Evolutionary conservation across 2,797 vertebrate genomes (phyloP).

Genomic region (Hirundo rustica): DNA sequence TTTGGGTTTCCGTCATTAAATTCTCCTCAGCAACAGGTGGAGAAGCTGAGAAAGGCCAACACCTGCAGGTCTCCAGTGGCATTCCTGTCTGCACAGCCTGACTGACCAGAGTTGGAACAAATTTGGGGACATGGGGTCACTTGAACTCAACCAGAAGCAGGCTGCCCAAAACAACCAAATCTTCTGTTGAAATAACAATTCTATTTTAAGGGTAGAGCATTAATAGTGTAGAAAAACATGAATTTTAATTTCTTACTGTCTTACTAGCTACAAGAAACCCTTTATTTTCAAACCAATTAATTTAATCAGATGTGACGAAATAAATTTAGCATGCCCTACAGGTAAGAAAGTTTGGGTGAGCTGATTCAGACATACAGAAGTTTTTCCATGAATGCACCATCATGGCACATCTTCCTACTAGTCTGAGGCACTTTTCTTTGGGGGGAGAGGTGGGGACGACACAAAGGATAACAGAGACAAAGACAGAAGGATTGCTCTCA

Average conservation of each 20-base stretch:
- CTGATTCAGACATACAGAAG: fast-evolving
- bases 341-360: not conserved
- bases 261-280: not conserved
- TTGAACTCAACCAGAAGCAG: not conserved
- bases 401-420: fast-evolving
- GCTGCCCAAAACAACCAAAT: not conserved
- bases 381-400: too few species aligned
- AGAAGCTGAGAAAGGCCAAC: not conserved
- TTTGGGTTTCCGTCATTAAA: not conserved
- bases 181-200: not conserved
- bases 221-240: not conserved
- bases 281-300: not conserved
- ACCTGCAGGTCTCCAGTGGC: not conserved
- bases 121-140: not conserved
- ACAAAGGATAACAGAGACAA: not conserved
- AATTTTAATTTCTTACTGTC: not conserved
- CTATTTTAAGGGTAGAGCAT: not conserved
- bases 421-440: not conserved
- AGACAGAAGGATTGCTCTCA: not conserved
- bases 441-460: not conserved
- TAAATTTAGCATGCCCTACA: too few species aligned
- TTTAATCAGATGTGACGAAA: not conserved
- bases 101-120: not conserved
- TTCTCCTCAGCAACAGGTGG: not conserved
- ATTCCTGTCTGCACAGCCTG: not conserved